Evolutionary conservation across 2,113 vertebrate species (phyloP), one percentile per base, ranked within the genome.

Genomic region (Hystrix cristata): DNA sequence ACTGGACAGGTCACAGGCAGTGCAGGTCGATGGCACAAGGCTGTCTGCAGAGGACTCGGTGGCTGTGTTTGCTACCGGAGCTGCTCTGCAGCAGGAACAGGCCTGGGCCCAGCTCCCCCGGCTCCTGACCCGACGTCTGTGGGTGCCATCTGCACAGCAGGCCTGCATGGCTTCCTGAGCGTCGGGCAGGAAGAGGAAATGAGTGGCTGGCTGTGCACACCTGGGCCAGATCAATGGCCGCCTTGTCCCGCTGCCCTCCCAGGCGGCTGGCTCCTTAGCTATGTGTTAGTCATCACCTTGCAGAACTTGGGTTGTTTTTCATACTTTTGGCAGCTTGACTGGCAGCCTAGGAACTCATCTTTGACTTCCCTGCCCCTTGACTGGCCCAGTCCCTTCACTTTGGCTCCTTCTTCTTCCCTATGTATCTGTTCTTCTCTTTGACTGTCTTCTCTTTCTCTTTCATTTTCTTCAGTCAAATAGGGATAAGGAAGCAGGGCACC

Each of bases 191-290:
- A 91, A 84, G 88, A 38, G 84, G 83, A 94, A 85, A 72, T 55
- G 64, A 92, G 27, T 2, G 27, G 71, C 8, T 0, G 53, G n/a
- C 62, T 27, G 6, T 8, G 57, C 15, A 60, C 96, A 97, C 97
- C 97, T 95, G 97, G 85, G 34, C 93, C 79, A 81, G 34, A 95
- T 97, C 95, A 94, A 94, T 95, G 97, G 82, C 78, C 34, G 6
- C 19, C 4, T 91, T 97, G 96, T 96, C 9, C 67, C 31, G 91
- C 7, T 16, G 65, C 60, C 92, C 90, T 69, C 51, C 11, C 1
- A 74, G 87, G 53, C 12, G 0, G 72, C 69, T 16, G 3, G 86
- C 79, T 91, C 62, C 51, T 34, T 7, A 31, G 60, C 72, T 38
- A 6, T 10, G 10, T 12, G 46, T 93, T 79, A 53, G 79, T 95